Base-by-base conservation (phyloP, 2,113 vertebrate genomes). In the Irena cyanogastra region DNA sequence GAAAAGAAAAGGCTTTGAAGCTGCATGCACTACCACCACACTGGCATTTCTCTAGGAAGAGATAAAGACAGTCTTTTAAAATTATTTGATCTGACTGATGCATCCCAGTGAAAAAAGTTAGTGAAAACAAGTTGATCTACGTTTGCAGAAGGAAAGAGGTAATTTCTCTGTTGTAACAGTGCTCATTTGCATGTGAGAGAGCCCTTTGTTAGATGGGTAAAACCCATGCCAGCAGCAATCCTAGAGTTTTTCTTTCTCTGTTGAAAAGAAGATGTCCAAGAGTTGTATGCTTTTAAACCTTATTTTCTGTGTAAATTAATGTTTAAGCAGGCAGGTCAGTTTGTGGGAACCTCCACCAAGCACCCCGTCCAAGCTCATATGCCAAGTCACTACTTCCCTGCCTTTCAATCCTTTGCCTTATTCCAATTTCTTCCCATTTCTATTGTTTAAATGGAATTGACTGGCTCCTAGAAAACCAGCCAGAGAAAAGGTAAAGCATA, bases 31-130 rank as follows among this genome's bases (percentile, higher is more conserved):
- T 87, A 82, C 68, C 79, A 35, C 42, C 66, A 83, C 59, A 59
- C 47, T 69, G 0, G 6, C 47, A n/a, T 44, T 95, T 76, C 88
- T 78, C 60, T 39, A 41, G 61, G 60, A 87, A 74, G 70, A 86
- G 68, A 77, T 47, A 94, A 74, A 35, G 86, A 79, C 16, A 47
- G 65, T 14, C 33, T 94, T 97, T 68, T 81, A 42, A 86, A 83
- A 95, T 78, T 7, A 94, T 93, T 60, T 81, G 68, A 92, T 83
- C 70, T 78, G 86, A 96, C 92, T 84, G 91, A 88, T 78, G 47
- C 59, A 89, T 50, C 59, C n/a, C 79, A 76, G 64, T 66, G 60
- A 94, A 91, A 93, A 88, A 39, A 81, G 68, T 54, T 53, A 70
- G 37, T 16, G 80, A 88, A 96, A 90, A 78, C 56, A 93, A 92